These are phyloP conservation scores for Calonectris borealis DNA, from an alignment of 2,113 vertebrate species.

Conservation along the genomic window DNA sequence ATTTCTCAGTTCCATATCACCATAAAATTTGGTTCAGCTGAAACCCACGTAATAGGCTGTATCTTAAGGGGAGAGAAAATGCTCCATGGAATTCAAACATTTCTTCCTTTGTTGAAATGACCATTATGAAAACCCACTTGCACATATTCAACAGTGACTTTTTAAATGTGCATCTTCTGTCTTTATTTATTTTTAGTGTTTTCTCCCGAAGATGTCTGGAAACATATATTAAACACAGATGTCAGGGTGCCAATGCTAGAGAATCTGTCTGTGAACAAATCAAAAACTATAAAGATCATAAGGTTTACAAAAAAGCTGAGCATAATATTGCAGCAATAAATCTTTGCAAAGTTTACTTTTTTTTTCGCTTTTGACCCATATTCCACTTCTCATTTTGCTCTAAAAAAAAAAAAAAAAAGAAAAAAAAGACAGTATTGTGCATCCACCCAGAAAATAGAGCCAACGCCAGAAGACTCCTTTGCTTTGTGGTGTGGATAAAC, in stretches of 20 bases:
- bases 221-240: constrained; percentile 25
- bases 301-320: neutral
- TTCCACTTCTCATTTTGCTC: neutral
- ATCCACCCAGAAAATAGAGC: neutral
- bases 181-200: neutral
- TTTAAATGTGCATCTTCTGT: neutral
- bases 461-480: neutral
- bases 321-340: neutral
- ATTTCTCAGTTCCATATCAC: neutral
- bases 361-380: neutral
- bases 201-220: neutral
- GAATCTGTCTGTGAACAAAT: neutral
- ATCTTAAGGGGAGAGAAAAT: neutral
- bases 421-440: neutral
- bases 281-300: neutral
- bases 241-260: neutral
- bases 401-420: neutral
- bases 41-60: neutral
- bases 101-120: neutral
- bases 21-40: neutral
- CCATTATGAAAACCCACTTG: neutral
- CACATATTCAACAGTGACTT: neutral
- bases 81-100: neutral
- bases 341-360: neutral
- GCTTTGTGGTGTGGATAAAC: neutral